A percentile compares a stretch with the other conserved stretches of the same genome.
Evolutionary conservation across 2,888 invertebrate genomes (phyloP).

Genomic region (Erynnis tages): DNA sequence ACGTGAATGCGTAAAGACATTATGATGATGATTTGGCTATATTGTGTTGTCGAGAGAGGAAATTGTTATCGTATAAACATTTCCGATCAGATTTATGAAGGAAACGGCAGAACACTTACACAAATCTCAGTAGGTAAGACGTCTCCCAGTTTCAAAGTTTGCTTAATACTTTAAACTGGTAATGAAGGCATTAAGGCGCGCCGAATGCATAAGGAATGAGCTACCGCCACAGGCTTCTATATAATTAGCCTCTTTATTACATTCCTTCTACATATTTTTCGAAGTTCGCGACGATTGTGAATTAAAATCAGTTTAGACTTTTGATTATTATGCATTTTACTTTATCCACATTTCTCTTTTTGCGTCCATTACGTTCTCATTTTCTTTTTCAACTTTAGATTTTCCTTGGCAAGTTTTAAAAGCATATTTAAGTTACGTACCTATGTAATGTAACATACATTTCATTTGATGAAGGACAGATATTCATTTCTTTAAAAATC

Average conservation of each 20-base stretch:
- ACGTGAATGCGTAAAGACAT: constrained; percentile 58
- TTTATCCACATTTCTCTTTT: neutral
- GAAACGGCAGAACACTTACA: constrained; percentile 54
- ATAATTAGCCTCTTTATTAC: constrained; percentile 62
- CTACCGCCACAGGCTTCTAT: constrained; percentile 55
- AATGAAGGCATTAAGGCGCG: constrained; percentile 77
- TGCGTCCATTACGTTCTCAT: constrained; percentile 7
- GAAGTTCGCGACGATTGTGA: constrained; percentile 32
- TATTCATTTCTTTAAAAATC: no score
- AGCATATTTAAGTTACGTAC: no score
- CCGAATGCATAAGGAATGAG: constrained; percentile 77
- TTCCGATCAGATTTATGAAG: constrained; percentile 42
- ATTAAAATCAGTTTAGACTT: constrained; percentile 26
- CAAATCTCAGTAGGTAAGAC: constrained; percentile 65
- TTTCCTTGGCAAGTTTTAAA: neutral
- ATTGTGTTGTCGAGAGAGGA: neutral
- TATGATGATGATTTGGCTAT: constrained; percentile 7
- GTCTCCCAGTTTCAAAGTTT: constrained; percentile 65
- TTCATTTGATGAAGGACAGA: no score
- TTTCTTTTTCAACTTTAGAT: neutral
- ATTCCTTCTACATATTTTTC: constrained; percentile 36
- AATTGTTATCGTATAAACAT: constrained; percentile 46
- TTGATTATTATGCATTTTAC: constrained; percentile 19
- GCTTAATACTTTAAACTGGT: constrained; percentile 79
- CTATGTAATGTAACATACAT: no score